Evolutionary conservation across 2,797 vertebrate species (phyloP), one percentile per base, ranked within the genome.

Genomic region (Alectoris magna): DNA sequence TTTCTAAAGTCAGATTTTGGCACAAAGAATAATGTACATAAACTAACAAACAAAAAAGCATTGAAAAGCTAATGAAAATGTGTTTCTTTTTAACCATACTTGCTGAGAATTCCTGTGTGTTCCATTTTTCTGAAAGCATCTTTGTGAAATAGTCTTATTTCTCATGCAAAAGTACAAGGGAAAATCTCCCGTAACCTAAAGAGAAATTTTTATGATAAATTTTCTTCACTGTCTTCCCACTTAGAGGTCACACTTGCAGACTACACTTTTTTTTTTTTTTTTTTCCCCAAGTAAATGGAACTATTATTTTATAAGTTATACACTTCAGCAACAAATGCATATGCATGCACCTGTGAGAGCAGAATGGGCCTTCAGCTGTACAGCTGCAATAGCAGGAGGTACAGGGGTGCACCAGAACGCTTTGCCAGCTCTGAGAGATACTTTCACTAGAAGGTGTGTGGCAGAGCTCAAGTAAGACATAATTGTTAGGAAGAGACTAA

Each of bases 341-440:
- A 48, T 27, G 34, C 34, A 29, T 18, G 58, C n/a, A 46, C 15
- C 13, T 14, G 7, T 71, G 76, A 93, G 36, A 90, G 76, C 64
- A 85, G 56, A 91, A 84, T 3, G 62, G 75, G 44, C 84, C 43
- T 93, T 85, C 83, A 93, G 85, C 60, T 91, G 81, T 81, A 85
- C 41, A 72, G 73, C 71, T 82, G 70, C 82, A 70, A 72, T 64
- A 67, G 72, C 41, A 88, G 60, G 88, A 85, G 39, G 55, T 64
- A 62, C 1, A 8, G 38, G 18, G 22, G 71, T 36, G n/a, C 34
- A 34, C 64, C 39, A 41, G 24, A 38, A 78, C 34, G 63, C 51
- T 94, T 84, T 92, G 55, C 44, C 86, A 84, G 41, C 10, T 11
- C 77, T 87, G 48, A 87, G 39, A 77, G 34, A 29, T n/a, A 62